A percentile compares a stretch with the other conserved stretches of the same genome.
Conservation (phyloP, 2,113 vertebrate genomes). For the Eulemur rufifrons region DNA sequence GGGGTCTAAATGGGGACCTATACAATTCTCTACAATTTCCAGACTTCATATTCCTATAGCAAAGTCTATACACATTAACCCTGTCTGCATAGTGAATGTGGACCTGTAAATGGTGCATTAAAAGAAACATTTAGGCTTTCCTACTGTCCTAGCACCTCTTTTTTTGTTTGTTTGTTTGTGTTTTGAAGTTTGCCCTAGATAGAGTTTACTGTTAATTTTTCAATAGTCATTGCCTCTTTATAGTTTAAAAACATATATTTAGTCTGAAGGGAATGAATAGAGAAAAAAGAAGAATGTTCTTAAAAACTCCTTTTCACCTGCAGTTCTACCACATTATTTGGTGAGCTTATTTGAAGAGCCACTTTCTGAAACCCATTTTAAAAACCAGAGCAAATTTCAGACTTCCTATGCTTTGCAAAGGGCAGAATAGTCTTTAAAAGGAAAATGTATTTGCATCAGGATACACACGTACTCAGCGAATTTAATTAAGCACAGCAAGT, state of each 20-base stretch:
- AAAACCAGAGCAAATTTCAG: constrained; percentile 17
- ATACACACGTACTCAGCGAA: not conserved
- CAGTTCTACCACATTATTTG: not conserved
- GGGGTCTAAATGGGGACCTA: not conserved
- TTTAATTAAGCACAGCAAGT: constrained; percentile 48
- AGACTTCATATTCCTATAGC: not conserved
- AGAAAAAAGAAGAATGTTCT: not conserved
- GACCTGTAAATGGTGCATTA: not conserved
- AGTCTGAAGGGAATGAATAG: not conserved
- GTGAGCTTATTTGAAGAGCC: not conserved
- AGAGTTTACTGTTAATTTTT: not conserved
- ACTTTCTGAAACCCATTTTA: constrained; percentile 8
- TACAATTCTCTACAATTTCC: not conserved
- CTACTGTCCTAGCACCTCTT: not conserved
- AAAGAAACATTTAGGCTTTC: not conserved
- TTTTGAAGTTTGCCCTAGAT: not conserved
- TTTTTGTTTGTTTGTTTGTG: not conserved
- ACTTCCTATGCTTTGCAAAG: constrained; percentile 20
- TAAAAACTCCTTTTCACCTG: not conserved
- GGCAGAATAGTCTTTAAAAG: not conserved
- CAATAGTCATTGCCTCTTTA: not conserved
- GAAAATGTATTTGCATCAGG: constrained; percentile 44
- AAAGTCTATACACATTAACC: not conserved
- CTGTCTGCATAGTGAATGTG: not conserved
- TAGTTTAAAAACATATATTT: not conserved